Conservation (phyloP, 2,113 vertebrate genomes). For the Neodon shergylaensis region DNA sequence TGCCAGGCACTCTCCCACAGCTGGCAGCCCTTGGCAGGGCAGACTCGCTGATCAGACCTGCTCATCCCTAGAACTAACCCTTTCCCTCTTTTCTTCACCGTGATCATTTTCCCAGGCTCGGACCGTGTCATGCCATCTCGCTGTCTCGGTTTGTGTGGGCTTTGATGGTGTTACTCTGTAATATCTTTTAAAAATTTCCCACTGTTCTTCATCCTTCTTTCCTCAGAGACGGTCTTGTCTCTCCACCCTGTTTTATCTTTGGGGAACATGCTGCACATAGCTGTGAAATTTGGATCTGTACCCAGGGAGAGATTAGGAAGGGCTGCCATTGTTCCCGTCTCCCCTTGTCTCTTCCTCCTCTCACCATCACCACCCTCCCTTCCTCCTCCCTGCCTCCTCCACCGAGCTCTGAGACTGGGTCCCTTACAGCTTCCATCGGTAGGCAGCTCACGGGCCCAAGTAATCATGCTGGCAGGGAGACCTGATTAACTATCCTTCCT, state of each 20-base stretch:
- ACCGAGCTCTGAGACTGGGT: neutral
- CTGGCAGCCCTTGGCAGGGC: slow-evolving; percentile 8
- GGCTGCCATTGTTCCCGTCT: neutral
- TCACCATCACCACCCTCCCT: neutral
- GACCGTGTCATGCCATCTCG: neutral
- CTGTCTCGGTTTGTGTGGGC: neutral
- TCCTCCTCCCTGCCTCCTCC: neutral
- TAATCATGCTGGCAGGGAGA: slow-evolving; percentile 27
- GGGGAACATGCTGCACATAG: neutral
- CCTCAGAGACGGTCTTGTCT: neutral
- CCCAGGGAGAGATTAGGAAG: neutral
- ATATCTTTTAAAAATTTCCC: neutral
- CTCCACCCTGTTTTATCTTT: neutral
- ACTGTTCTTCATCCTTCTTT: neutral
- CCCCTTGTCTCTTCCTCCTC: neutral
- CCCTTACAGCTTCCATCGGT: neutral
- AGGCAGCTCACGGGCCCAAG: slow-evolving; percentile 58
- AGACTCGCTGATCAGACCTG: neutral
- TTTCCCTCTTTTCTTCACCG: neutral
- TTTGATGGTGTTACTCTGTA: neutral
- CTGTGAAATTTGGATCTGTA: neutral
- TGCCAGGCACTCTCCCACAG: slow-evolving; percentile 21
- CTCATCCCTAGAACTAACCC: neutral
- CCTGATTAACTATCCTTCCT: slow-evolving; percentile 41
- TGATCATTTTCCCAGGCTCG: neutral